Conservation (phyloP, 2,797 vertebrate genomes). For the Cygnus olor region DNA sequence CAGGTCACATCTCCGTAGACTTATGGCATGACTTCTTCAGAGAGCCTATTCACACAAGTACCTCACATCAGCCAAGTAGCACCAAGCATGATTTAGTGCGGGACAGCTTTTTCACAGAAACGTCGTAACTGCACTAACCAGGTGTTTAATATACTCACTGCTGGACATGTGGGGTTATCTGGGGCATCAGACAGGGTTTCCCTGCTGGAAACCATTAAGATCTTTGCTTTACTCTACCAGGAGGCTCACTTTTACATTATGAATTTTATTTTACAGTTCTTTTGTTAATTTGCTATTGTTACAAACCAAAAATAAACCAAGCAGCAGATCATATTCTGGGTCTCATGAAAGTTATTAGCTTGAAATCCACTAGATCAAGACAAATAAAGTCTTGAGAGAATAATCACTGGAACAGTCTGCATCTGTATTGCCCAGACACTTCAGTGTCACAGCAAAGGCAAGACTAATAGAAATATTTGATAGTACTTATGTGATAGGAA, state of each 20-base stretch:
- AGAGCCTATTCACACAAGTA: not conserved
- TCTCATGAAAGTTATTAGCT: rapidly evolving
- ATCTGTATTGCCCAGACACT: not conserved
- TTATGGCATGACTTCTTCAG: not conserved
- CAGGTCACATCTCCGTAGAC: not conserved
- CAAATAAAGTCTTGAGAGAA: not conserved
- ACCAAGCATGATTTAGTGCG: not conserved
- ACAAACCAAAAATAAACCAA: not conserved
- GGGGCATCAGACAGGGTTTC: not conserved
- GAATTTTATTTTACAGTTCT: not conserved
- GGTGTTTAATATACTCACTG: not conserved
- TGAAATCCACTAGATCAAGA: not conserved
- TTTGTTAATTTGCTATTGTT: not conserved
- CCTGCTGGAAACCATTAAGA: not conserved
- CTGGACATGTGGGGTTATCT: rapidly evolving
- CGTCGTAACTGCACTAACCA: not conserved
- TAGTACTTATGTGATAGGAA: not conserved
- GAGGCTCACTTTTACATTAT: not conserved
- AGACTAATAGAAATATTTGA: not conserved
- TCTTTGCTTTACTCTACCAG: not conserved
- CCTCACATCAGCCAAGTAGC: not conserved
- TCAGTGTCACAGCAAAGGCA: not conserved
- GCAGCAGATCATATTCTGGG: not conserved
- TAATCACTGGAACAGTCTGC: not conserved
- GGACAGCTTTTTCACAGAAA: not conserved